Percentiles rank a stretch among this genome's conserved stretches.
phyloP scores from a whole-genome alignment of 2,888 invertebrate genomes.

The Phortica magna region DNA sequence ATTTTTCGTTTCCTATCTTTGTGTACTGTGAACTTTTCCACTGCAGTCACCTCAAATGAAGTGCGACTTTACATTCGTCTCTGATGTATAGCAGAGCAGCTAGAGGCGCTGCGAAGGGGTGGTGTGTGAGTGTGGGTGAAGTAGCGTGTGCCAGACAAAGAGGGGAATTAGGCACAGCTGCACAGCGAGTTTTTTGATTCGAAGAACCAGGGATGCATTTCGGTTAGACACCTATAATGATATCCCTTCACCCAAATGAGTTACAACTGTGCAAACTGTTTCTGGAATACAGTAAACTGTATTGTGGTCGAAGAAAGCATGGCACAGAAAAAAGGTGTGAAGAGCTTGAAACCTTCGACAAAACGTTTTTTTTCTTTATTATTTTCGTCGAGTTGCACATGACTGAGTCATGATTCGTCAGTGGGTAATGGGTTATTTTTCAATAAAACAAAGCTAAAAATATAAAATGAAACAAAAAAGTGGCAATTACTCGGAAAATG shows the following conservation, averaged over 20 bases:
- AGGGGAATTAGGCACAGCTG: constrained; percentile 9
- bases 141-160: neutral
- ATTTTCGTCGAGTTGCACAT: constrained; percentile 16
- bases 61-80: neutral
- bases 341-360: too few species aligned
- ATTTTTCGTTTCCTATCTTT: constrained; percentile 21
- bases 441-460: neutral
- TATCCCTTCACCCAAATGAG: too few species aligned
- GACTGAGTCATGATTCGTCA: neutral
- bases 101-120: neutral
- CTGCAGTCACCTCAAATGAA: constrained; percentile 11
- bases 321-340: too few species aligned
- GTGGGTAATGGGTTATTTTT: neutral
- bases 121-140: neutral
- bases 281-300: too few species aligned
- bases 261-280: too few species aligned
- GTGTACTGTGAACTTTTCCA: constrained; percentile 4
- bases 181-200: neutral
- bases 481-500: neutral
- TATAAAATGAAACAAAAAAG: neutral
- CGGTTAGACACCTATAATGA: too few species aligned
- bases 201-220: too few species aligned
- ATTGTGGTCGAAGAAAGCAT: too few species aligned
- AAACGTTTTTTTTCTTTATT: neutral
- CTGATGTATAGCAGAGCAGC: neutral